Conservation (phyloP, 1,140 invertebrate species). For the Heliconius eleuchia region DNA sequence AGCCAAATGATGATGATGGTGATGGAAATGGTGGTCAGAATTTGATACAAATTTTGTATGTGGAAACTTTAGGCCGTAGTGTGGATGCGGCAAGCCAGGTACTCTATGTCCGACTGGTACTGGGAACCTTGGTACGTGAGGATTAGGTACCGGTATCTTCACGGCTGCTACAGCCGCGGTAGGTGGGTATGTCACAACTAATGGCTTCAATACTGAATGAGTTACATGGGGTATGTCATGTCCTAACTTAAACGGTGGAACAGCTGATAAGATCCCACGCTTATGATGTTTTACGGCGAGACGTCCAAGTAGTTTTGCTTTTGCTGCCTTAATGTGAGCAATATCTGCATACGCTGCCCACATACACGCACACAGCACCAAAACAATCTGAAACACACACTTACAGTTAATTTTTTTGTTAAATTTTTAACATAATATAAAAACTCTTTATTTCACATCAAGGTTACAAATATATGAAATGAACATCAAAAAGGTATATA, state of each 20-base stretch:
- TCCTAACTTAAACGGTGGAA: slow-evolving; percentile 75
- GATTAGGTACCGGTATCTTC: slow-evolving; percentile 69
- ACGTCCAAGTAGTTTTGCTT: slow-evolving; percentile 55
- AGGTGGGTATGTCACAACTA: slow-evolving; percentile 75
- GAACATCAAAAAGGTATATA: too few species aligned
- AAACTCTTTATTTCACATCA: too few species aligned
- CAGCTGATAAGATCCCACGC: slow-evolving; percentile 63
- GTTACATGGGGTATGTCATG: slow-evolving; percentile 74
- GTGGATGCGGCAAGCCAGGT: slow-evolving; percentile 59
- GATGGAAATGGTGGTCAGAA: slow-evolving; percentile 68
- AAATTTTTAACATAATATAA: not conserved
- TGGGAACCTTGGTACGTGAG: slow-evolving; percentile 55
- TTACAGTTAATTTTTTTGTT: not conserved
- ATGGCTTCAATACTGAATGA: slow-evolving; percentile 75
- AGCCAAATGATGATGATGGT: slow-evolving; percentile 71
- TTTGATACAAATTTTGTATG: slow-evolving; percentile 63
- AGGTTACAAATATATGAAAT: too few species aligned
- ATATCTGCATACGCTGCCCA: slow-evolving; percentile 54
- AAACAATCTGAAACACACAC: slow-evolving; percentile 65
- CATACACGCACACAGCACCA: slow-evolving; percentile 59
- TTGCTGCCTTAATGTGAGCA: slow-evolving; percentile 60
- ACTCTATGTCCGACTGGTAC: slow-evolving; percentile 59
- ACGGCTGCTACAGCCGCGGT: slow-evolving; percentile 70
- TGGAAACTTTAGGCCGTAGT: slow-evolving; percentile 68
- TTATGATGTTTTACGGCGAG: slow-evolving; percentile 66